phyloP scores from a whole-genome alignment of 2,797 vertebrate species.

The Morelia viridis region DNA sequence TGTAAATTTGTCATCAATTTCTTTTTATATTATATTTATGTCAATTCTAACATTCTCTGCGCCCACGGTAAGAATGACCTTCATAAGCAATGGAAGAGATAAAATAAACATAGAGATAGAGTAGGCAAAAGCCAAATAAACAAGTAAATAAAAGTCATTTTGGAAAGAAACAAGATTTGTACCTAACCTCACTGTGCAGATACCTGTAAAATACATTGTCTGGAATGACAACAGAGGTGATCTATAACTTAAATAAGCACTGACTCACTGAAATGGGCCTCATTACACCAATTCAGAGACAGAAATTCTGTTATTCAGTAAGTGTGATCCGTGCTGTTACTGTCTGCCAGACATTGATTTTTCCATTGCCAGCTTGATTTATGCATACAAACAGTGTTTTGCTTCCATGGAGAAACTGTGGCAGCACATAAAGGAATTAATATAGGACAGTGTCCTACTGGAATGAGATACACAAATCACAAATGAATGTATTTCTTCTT shows the following conservation, averaged over 20 bases:
- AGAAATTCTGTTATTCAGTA: conserved; percentile 40
- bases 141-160: conserved; percentile 1
- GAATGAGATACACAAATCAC: conserved; percentile 45
- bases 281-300: conserved; percentile 52
- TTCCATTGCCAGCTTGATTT: conserved; percentile 46
- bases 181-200: conserved; percentile 45
- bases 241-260: conserved; percentile 47
- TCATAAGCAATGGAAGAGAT: neutral
- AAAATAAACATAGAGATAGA: neutral
- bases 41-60: neutral
- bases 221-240: conserved; percentile 61
- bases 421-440: conserved; percentile 24
- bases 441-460: conserved; percentile 37
- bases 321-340: conserved; percentile 30
- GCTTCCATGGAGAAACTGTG: conserved; percentile 15
- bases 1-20: neutral
- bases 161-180: conserved; percentile 33
- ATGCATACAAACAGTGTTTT: conserved; percentile 40
- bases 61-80: neutral
- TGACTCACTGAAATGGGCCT: conserved; percentile 39
- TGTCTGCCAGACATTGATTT: conserved; percentile 41
- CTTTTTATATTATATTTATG: neutral
- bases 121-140: neutral
- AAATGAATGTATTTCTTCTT: conserved; percentile 57
- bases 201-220: conserved; percentile 76